Evolutionary conservation across 2,888 invertebrate genomes (phyloP), one percentile per base, ranked within the genome.

Genomic region (Hydrotaea cyrtoneurina): DNA sequence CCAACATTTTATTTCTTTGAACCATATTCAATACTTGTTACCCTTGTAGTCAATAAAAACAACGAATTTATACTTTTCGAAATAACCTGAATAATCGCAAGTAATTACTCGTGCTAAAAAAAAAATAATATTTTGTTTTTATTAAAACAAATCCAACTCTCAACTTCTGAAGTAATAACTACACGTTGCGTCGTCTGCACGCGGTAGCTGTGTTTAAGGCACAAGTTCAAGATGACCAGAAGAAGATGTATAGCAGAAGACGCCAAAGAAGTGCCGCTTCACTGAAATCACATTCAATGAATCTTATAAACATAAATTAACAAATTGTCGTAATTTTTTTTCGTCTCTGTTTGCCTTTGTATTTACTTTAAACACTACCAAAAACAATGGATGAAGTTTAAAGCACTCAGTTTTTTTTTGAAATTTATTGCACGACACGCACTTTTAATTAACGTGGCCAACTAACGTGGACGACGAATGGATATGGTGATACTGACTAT

Each of bases 231-330:
- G 53, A 2, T 53, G 53, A 1, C 1, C 53, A 53, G 19, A 53
- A 53, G n/a, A 11, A 39, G 39, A 13, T 39, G 4, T 36, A 36
- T 11, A 39, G 39, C 39, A 3, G 39, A 50, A 50, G 7, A 50
- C 21, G 55, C 10, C 8, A 55, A 55, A 21, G 21, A 55, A 55
- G 19, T 55, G 53, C n/a, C 17, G 19, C 53, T n/a, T 19, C 39
- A 39, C 39, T 39, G 39, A 10, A 50, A 5, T 55, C 55, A 11
- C 55, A 21, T 55, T 55, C 55, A 21, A 2, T 21, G 21, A 66
- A 66, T 21, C 21, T 66, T 43, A 43, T 66, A 43, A 39, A 66
- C 17, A 66, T 43, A 39, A 66, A 66, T 39, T 66, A 21, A 19
- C 66, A 66, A 43, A 66, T 66, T 66, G 19, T 36, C 17, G 39